phyloP scores from a whole-genome alignment of 2,888 invertebrate species.

The Augochlorella aurata region DNA sequence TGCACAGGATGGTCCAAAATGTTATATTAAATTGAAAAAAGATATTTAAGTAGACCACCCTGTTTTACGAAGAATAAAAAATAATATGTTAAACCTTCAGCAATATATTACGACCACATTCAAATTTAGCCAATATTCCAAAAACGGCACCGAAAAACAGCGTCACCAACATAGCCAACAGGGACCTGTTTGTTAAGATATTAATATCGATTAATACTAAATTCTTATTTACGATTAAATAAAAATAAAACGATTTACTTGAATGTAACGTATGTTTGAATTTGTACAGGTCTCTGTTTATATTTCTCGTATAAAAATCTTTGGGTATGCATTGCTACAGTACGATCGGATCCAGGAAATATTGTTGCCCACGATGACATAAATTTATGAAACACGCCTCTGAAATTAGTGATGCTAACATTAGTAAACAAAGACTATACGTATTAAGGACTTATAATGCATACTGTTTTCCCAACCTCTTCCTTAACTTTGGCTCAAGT shows the following conservation, averaged over 20 bases:
- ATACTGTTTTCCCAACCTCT: conserved; percentile 80
- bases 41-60: neutral
- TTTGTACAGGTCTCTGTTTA: conserved; percentile 89
- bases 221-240: neutral
- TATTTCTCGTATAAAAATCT: conserved; percentile 87
- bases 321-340: conserved; percentile 92
- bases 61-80: neutral
- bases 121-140: conserved; percentile 85
- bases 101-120: conserved; percentile 86
- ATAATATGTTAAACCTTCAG: conserved; percentile 83
- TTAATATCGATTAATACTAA: conserved; percentile 1
- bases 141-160: conserved; percentile 86
- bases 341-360: conserved; percentile 92
- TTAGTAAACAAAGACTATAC: neutral
- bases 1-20: neutral
- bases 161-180: conserved; percentile 83
- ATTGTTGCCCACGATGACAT: conserved; percentile 87
- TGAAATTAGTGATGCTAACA: conserved; percentile 25
- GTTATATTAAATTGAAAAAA: neutral
- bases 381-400: conserved; percentile 82
- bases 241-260: conserved; percentile 64
- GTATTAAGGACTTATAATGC: neutral
- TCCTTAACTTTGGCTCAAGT: conserved; percentile 85
- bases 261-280: conserved; percentile 88
- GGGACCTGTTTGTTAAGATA: conserved; percentile 79